Percentiles rank a stretch among this genome's conserved stretches.
phyloP scores from a whole-genome alignment of 2,888 invertebrate genomes.

The Chironomus tentans region DNA sequence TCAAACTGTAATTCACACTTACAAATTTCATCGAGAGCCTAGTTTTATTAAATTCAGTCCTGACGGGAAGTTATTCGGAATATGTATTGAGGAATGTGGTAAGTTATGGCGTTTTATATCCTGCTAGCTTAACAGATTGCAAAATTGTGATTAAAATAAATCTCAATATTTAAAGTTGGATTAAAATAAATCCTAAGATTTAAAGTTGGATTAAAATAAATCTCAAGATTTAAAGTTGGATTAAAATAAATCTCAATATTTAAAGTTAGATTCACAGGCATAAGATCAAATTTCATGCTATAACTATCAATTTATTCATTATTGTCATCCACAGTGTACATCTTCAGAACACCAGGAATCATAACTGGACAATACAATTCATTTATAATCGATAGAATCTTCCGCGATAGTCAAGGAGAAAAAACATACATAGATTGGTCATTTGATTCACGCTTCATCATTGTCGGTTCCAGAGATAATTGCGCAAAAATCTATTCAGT shows the following conservation, averaged over 20 bases:
- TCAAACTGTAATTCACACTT: conserved; percentile 70
- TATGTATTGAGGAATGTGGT: conserved; percentile 77
- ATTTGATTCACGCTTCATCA: conserved; percentile 75
- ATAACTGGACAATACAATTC: conserved; percentile 77
- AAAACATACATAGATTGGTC: conserved; percentile 90
- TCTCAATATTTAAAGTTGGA: no score
- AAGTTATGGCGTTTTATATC: conserved; percentile 30
- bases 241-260: no score
- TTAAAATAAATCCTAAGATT: no score
- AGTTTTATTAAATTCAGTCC: conserved; percentile 83
- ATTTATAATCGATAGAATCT: conserved; percentile 74
- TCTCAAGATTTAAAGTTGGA: no score
- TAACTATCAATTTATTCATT: neutral
- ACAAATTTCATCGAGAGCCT: conserved; percentile 71
- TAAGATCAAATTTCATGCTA: no score
- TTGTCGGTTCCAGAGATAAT: conserved; percentile 86
- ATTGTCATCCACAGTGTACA: conserved; percentile 51
- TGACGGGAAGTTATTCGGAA: conserved; percentile 86
- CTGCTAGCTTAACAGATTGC: no score
- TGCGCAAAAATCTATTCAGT: conserved; percentile 75
- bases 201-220: no score
- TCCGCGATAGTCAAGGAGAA: conserved; percentile 72
- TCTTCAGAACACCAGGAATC: conserved; percentile 78
- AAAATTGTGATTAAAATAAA: no score
- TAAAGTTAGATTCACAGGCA: no score